Evolutionary conservation across 2,797 vertebrate species (phyloP), one percentile per base, ranked within the genome.

Genomic region (Selene dorsalis): DNA sequence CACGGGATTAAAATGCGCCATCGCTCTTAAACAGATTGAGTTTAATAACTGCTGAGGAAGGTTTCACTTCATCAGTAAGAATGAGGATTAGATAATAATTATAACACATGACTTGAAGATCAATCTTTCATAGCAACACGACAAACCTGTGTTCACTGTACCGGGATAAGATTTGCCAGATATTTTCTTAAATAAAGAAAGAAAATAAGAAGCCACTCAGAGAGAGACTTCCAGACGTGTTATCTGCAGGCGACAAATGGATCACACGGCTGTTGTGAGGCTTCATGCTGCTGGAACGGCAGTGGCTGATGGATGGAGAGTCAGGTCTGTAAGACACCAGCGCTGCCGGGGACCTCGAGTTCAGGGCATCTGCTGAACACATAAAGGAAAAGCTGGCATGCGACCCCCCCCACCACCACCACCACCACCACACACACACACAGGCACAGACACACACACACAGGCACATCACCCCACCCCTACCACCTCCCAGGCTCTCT

Each of bases 281-380:
- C 28, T 41, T 32, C 38, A 6, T n/a, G 64, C 70, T 72, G 73
- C 53, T 18, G 32, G 65, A 56, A 35, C 28, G 16, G 71, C 50
- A 4, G 61, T 2, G 7, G 68, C 72, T 88, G 88, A 90, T 91
- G 80, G 77, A 88, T 89, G 78, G 62, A 76, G 81, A 83, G 67
- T 75, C 78, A 66, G 47, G 80, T 78, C 61, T 70, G 70, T 24
- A 39, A 84, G 87, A 88, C 75, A 83, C 76, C 22, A 41, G 75
- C 84, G 73, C 86, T 82, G 78, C 88, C 77, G 84, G 75, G 78
- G 77, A 80, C 67, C 69, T 82, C 26, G 57, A 77, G 82, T 82
- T 86, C 76, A 80, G 82, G 84, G 77, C 85, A 88, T 86, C 78
- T 91, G 87, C 77, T 24, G 53, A 70, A 76, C 30, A 69, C 67